Conservation (phyloP, 2,797 vertebrate species). For the Arnoldichthys spilopterus region DNA sequence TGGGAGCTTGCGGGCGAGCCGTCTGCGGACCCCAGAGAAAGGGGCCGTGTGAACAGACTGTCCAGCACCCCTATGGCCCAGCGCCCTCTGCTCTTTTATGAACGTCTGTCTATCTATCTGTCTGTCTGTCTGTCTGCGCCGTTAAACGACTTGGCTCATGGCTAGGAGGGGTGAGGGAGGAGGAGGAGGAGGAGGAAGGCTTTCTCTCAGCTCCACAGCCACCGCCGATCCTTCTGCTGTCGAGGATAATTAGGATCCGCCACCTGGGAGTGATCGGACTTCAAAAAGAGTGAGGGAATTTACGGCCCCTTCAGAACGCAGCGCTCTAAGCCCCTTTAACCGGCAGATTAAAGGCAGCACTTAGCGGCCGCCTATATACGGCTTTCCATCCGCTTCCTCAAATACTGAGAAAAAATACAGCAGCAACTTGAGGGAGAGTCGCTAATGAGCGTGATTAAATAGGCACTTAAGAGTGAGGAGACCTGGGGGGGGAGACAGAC, state of each 20-base stretch:
- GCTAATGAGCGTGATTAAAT: conserved; percentile 62
- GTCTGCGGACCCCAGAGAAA: conserved; percentile 15
- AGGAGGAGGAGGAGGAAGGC: neutral
- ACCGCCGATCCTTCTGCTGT: conserved; percentile 54
- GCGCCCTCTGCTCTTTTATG: conserved; percentile 42
- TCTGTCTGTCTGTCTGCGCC: conserved; percentile 44
- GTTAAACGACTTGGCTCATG: conserved; percentile 49
- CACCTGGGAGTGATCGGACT: conserved; percentile 60
- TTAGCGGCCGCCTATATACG: conserved; percentile 51
- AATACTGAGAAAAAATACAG: conserved; percentile 33
- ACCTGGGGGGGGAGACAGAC: neutral
- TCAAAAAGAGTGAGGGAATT: conserved; percentile 61
- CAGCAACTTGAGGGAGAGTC: conserved; percentile 52
- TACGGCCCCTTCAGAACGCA: conserved; percentile 49
- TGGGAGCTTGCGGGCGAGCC: neutral
- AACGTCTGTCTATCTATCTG: conserved; percentile 44
- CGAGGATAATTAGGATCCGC: conserved; percentile 64
- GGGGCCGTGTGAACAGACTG: conserved; percentile 34
- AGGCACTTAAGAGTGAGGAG: conserved; percentile 44
- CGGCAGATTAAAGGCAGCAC: conserved; percentile 61
- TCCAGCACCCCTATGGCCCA: conserved; percentile 27
- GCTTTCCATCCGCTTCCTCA: conserved; percentile 49
- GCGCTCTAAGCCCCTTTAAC: conserved; percentile 53
- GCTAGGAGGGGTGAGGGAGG: conserved; percentile 33
- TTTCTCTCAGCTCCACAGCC: conserved; percentile 33